phyloP scores from a whole-genome alignment of 1,140 invertebrate species.

The Papilio helenus region DNA sequence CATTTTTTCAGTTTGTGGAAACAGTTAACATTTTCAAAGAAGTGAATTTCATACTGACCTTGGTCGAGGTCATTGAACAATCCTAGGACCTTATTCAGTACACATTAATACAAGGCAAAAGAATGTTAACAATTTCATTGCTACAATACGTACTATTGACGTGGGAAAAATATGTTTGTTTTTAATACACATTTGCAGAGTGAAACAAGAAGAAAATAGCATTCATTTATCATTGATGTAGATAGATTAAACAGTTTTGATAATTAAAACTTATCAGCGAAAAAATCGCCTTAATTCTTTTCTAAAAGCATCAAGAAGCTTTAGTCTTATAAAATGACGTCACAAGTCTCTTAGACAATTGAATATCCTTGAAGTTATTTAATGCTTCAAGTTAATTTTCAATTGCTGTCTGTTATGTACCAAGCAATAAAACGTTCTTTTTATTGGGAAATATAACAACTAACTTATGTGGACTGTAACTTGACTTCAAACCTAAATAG shows the following conservation, averaged over 20 bases:
- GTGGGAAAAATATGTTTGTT: not conserved
- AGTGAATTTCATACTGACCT: not conserved
- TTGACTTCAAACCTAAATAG: slow-evolving; percentile 23
- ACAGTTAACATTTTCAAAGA: not conserved
- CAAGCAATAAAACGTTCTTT: slow-evolving; percentile 14
- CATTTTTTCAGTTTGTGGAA: not conserved
- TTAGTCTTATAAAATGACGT: not conserved
- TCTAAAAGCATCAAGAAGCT: not conserved
- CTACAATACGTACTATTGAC: not conserved
- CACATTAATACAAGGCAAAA: slow-evolving; percentile 1
- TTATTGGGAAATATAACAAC: slow-evolving; percentile 31
- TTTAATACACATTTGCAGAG: not conserved
- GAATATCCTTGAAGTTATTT: not conserved
- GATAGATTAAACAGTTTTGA: no score
- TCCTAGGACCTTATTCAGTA: not conserved
- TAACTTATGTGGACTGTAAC: slow-evolving; percentile 15
- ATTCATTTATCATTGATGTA: no score
- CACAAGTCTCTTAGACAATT: not conserved
- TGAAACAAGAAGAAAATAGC: no score
- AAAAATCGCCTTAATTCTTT: no score
- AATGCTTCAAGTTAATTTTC: not conserved
- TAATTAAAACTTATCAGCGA: no score
- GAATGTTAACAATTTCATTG: not conserved
- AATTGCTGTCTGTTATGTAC: slow-evolving; percentile 1
- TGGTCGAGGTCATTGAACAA: not conserved